phyloP scores from a whole-genome alignment of 2,113 vertebrate genomes.

The Noturus placidus region DNA sequence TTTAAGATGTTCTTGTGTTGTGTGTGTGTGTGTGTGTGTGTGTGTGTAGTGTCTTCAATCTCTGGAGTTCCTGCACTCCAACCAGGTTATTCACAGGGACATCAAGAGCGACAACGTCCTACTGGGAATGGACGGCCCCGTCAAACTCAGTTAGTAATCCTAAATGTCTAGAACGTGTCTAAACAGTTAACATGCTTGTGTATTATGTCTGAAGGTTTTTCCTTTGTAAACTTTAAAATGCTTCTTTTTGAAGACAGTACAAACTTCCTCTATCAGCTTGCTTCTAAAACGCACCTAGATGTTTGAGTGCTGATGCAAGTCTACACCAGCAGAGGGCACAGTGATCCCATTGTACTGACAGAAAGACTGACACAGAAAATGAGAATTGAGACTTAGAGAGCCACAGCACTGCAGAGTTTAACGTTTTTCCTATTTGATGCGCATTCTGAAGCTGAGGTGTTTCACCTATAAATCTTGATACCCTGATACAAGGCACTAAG shows the following conservation, averaged over 20 bases:
- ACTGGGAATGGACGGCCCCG: slow-evolving; percentile 95
- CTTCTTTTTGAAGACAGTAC: not conserved
- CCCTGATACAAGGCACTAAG: not conserved
- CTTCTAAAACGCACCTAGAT: not conserved
- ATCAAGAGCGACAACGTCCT: slow-evolving; percentile 99
- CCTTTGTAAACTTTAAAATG: not conserved
- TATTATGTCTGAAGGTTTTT: not conserved
- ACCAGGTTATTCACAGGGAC: slow-evolving; percentile 97
- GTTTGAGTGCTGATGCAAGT: not conserved
- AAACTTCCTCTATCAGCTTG: not conserved
- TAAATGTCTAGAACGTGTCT: not conserved
- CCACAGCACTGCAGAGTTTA: not conserved
- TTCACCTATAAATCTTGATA: not conserved
- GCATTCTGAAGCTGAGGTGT: not conserved
- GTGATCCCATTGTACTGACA: not conserved
- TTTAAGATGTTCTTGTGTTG: not conserved
- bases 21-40: slow-evolving; percentile 53
- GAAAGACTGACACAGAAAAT: not conserved
- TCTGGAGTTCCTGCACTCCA: slow-evolving; percentile 94
- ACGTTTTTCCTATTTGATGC: not conserved
- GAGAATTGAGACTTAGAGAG: not conserved
- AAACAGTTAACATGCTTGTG: not conserved
- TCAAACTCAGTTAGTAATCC: slow-evolving; percentile 89
- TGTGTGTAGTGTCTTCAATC: slow-evolving; percentile 88
- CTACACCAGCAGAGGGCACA: slow-evolving; percentile 46